These are phyloP conservation scores for Nasonia longicornis DNA, from an alignment of 1,140 invertebrate genomes.

Conservation along the genomic window DNA sequence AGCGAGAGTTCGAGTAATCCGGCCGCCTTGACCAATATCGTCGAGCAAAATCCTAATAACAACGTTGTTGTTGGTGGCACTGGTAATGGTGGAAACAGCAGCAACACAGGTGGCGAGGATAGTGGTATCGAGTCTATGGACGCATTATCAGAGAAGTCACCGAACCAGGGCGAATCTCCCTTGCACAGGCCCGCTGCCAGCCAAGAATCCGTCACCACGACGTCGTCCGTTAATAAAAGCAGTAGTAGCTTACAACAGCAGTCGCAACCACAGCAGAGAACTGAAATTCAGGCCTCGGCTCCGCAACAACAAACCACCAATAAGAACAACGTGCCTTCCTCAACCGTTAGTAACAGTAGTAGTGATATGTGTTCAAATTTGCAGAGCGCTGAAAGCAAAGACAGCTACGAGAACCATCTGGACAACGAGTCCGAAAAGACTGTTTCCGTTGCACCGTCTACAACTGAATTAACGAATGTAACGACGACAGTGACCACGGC, in stretches of 20 bases:
- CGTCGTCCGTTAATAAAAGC: neutral
- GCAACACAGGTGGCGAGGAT: slow-evolving; percentile 79
- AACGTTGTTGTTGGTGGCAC: slow-evolving; percentile 58
- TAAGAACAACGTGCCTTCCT: slow-evolving; percentile 70
- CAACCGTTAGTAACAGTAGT: slow-evolving; percentile 60
- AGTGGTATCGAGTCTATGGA: slow-evolving; percentile 95
- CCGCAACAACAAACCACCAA: slow-evolving; percentile 56
- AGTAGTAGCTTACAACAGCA: slow-evolving; percentile 39
- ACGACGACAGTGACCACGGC: neutral
- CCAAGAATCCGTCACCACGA: slow-evolving; percentile 52
- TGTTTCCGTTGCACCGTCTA: neutral
- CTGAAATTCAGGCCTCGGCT: slow-evolving; percentile 49
- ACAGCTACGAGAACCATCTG: slow-evolving; percentile 29
- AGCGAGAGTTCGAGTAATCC: slow-evolving; percentile 53
- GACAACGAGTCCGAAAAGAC: neutral
- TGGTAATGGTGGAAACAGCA: slow-evolving; percentile 57
- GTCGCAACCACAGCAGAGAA: slow-evolving; percentile 39
- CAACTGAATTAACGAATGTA: neutral
- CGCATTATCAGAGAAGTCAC: slow-evolving; percentile 90
- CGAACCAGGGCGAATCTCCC: slow-evolving; percentile 82
- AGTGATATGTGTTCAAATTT: slow-evolving; percentile 69
- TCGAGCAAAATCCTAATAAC: neutral
- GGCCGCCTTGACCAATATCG: slow-evolving; percentile 33
- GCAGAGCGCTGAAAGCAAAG: slow-evolving; percentile 28
- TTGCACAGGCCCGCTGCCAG: slow-evolving; percentile 62